Percentiles rank a stretch among this genome's conserved stretches.
Evolutionary conservation across 2,113 vertebrate genomes (phyloP).

Genomic region (Motacilla tschutschensis): DNA sequence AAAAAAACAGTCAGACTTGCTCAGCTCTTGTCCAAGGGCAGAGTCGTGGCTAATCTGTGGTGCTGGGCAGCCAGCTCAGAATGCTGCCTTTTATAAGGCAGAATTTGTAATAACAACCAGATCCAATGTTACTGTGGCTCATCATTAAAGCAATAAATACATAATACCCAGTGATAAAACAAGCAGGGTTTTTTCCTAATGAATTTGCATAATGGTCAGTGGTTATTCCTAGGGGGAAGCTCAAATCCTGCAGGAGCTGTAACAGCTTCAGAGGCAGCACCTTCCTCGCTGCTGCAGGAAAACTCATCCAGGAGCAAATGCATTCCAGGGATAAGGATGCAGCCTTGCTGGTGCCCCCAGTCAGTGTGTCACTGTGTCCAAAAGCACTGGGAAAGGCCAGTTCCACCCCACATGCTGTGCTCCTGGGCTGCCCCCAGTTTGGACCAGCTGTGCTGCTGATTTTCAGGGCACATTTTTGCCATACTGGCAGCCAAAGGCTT

Average conservation of each 20-base stretch:
- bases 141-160: background rate
- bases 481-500: background rate
- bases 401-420: rapidly evolving
- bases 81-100: background rate
- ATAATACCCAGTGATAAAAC: background rate
- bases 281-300: background rate
- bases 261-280: background rate
- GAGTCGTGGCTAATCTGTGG: background rate
- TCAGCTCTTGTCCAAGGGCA: background rate
- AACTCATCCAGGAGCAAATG: background rate
- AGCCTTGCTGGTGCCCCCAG: background rate
- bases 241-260: background rate
- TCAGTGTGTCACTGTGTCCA: background rate
- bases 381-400: background rate
- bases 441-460: background rate
- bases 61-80: background rate
- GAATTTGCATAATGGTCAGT: background rate
- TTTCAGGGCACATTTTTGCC: background rate
- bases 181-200: background rate
- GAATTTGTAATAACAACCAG: background rate
- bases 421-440: background rate
- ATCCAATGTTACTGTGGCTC: background rate
- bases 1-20: background rate
- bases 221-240: background rate
- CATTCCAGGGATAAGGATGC: background rate